Conservation (phyloP, 2,797 vertebrate genomes). For the Monodelphis domestica region DNA sequence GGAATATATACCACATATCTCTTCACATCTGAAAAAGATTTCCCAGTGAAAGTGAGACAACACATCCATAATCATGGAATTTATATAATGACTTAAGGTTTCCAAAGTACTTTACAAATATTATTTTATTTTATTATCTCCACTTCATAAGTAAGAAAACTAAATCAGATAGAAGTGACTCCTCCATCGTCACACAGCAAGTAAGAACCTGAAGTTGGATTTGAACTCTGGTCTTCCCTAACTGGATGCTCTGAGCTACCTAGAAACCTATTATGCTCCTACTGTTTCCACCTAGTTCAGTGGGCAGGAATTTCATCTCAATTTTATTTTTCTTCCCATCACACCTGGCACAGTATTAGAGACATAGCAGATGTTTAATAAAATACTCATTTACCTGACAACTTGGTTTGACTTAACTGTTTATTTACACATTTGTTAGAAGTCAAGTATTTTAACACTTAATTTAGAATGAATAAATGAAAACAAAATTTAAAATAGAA, state of each 20-base stretch:
- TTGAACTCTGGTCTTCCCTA: background rate
- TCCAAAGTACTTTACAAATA: background rate
- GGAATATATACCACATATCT: constrained; percentile 8
- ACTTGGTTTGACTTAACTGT: background rate
- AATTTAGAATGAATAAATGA: background rate
- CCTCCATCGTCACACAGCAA: background rate
- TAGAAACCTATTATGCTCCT: background rate
- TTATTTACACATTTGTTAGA: background rate
- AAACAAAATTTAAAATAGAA: background rate
- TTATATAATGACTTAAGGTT: background rate
- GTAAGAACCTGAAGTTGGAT: background rate
- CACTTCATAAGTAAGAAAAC: background rate
- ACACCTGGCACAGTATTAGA: background rate
- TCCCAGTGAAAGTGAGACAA: background rate
- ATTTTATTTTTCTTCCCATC: background rate
- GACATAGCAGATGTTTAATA: background rate
- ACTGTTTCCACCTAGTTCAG: background rate
- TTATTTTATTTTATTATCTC: background rate
- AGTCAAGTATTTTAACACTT: background rate
- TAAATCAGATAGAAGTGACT: background rate
- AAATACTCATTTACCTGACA: background rate
- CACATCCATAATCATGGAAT: background rate
- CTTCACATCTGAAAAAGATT: constrained; percentile 43
- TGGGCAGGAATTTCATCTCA: background rate
- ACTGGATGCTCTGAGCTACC: background rate